Conservation (phyloP, 2,797 vertebrate genomes). For the Danio albolineatus region DNA sequence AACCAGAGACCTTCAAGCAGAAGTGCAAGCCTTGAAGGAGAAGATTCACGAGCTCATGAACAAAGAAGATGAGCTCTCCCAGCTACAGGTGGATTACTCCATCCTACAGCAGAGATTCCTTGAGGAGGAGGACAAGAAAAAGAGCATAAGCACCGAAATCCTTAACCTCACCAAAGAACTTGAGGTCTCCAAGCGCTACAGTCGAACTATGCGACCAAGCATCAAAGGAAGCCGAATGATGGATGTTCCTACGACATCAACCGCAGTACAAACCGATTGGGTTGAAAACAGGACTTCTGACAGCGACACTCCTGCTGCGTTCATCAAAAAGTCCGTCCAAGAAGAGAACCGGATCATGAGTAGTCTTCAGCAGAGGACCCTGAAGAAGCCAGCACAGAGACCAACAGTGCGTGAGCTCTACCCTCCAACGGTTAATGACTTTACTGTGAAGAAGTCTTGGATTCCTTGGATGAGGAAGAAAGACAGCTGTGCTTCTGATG, state of each 20-base stretch:
- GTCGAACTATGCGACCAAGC: slow-evolving; percentile 89
- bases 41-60: slow-evolving; percentile 98
- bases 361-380: slow-evolving; percentile 90
- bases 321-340: slow-evolving; percentile 97
- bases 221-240: slow-evolving; percentile 92
- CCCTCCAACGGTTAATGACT: slow-evolving; percentile 86
- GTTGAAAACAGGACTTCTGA: slow-evolving; percentile 79
- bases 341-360: slow-evolving; percentile 99
- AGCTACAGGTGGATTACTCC: slow-evolving; percentile 94
- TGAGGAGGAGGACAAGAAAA: slow-evolving; percentile 93
- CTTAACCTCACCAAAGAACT: slow-evolving; percentile 92
- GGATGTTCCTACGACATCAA: slow-evolving; percentile 89
- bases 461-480: slow-evolving; percentile 97
- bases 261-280: slow-evolving; percentile 91
- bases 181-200: slow-evolving; percentile 91
- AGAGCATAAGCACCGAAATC: slow-evolving; percentile 91
- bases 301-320: slow-evolving; percentile 93
- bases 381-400: slow-evolving; percentile 85
- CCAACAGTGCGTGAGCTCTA: slow-evolving; percentile 87
- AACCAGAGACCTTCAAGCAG: slow-evolving; percentile 89
- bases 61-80: slow-evolving; percentile 97
- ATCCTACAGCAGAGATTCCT: slow-evolving; percentile 91
- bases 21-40: slow-evolving; percentile 96
- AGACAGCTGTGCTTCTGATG: slow-evolving; percentile 81
- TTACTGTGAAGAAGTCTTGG: slow-evolving; percentile 92